Percentiles rank a stretch among this genome's conserved stretches.
Conservation (phyloP, 2,797 vertebrate species). For the Peromyscus nudipes region DNA sequence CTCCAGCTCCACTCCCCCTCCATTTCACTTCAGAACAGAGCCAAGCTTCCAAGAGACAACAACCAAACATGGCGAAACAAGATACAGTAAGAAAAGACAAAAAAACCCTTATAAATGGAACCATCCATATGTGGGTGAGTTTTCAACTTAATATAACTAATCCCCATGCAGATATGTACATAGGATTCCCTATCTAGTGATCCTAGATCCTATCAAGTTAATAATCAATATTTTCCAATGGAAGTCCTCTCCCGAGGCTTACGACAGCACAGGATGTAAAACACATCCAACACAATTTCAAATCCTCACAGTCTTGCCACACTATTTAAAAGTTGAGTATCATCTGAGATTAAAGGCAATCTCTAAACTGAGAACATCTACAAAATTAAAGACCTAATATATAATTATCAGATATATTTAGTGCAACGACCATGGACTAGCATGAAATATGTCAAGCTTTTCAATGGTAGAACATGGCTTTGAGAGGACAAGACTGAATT, state of each 20-base stretch:
- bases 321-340: neutral
- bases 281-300: no score
- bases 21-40: neutral
- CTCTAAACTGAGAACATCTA: neutral
- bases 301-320: neutral
- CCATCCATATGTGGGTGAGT: neutral
- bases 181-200: neutral
- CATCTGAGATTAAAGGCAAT: neutral
- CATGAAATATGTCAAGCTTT: neutral
- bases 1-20: neutral
- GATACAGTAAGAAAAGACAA: neutral
- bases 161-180: neutral
- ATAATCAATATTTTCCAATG: no score
- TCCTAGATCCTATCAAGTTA: neutral
- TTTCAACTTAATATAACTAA: neutral
- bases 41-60: neutral
- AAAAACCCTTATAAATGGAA: neutral
- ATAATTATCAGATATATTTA: neutral
- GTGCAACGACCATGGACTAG: neutral
- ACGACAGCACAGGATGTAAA: no score
- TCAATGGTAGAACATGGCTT: neutral
- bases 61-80: neutral
- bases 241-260: no score
- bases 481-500: neutral
- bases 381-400: neutral